Evolutionary conservation across 1,140 invertebrate species (phyloP).

Genomic region (Neodiprion lecontei): DNA sequence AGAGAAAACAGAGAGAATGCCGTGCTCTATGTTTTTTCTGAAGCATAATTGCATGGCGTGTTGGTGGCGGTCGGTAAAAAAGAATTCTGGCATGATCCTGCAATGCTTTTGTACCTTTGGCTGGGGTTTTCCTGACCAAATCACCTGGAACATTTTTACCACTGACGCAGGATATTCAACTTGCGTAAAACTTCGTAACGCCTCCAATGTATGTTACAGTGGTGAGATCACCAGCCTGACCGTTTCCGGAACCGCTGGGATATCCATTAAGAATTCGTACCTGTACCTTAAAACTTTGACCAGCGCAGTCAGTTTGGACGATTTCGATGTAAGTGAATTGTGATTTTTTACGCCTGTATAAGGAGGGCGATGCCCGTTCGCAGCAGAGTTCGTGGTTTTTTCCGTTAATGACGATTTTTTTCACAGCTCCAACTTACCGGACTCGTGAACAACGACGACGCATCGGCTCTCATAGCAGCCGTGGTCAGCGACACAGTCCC

Average conservation of each 20-base stretch:
- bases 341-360: not conserved
- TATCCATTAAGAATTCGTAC: not conserved
- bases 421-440: slow-evolving; percentile 32
- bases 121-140: no score
- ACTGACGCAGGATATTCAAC: no score
- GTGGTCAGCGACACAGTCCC: slow-evolving; percentile 31
- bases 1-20: not conserved
- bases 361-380: no score
- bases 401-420: not conserved
- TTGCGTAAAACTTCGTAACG: no score
- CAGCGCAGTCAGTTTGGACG: not conserved
- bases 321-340: slow-evolving; percentile 30
- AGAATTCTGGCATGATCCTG: not conserved
- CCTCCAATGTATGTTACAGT: slow-evolving; percentile 10
- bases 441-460: slow-evolving; percentile 28
- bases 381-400: no score
- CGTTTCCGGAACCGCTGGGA: not conserved
- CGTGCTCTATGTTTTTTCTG: no score
- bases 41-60: no score
- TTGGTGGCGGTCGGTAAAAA: not conserved
- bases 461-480: slow-evolving; percentile 25
- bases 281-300: not conserved
- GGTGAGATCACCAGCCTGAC: not conserved
- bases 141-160: no score
- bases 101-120: not conserved